Percentiles rank a stretch among this genome's conserved stretches.
phyloP scores from a whole-genome alignment of 2,797 vertebrate species.

The Sebastes trivittatus region DNA sequence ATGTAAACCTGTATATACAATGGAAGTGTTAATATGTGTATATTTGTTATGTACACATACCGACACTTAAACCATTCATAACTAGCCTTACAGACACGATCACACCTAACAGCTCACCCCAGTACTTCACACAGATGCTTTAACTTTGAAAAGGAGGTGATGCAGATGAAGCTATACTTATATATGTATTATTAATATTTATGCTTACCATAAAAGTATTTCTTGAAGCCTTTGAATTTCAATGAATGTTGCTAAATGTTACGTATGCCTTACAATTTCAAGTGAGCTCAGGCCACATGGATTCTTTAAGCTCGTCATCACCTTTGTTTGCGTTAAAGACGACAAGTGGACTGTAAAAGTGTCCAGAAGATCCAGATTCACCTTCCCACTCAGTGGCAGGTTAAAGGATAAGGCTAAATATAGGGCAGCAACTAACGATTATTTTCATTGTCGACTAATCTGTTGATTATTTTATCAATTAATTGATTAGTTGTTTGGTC shows the following conservation, averaged over 20 bases:
- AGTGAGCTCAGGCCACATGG: not conserved
- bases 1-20: not conserved
- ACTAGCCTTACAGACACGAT: not conserved
- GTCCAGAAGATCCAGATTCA: not conserved
- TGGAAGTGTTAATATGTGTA: not conserved
- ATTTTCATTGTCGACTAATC: too few relatives aligned
- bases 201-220: slow-evolving; percentile 4
- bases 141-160: not conserved
- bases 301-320: not conserved
- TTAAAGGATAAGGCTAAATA: not conserved
- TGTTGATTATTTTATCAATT: too few relatives aligned
- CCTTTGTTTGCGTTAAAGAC: not conserved
- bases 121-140: not conserved
- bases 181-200: not conserved
- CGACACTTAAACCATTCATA: not conserved
- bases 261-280: not conserved
- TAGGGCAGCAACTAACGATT: too few relatives aligned
- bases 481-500: too few relatives aligned
- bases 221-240: slow-evolving; percentile 6
- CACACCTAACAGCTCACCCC: not conserved
- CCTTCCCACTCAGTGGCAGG: not conserved
- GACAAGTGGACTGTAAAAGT: not conserved
- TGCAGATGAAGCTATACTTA: not conserved
- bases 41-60: slow-evolving; percentile 6
- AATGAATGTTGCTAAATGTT: slow-evolving; percentile 12